A percentile compares a stretch with the other conserved stretches of the same genome.
These are phyloP conservation scores for Danio choprae DNA, from an alignment of 2,797 vertebrate species.

Conservation along the genomic window DNA sequence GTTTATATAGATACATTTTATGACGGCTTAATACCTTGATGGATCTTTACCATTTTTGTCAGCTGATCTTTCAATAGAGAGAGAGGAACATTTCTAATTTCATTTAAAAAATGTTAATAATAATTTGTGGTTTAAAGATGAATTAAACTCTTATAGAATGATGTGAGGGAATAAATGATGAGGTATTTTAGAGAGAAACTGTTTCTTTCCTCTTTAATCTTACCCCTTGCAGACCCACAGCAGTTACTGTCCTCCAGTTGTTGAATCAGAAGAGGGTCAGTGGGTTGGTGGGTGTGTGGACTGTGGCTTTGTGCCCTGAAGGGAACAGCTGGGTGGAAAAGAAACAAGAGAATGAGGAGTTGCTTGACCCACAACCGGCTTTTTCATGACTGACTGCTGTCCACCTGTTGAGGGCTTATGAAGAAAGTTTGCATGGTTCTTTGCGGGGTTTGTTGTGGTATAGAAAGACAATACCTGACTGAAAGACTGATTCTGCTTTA, in stretches of 20 bases:
- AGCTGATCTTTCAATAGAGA: too few relatives aligned
- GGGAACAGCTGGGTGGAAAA: constrained; percentile 38
- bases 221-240: background rate
- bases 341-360: constrained; percentile 23
- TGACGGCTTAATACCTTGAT: too few relatives aligned
- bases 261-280: constrained; percentile 55
- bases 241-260: background rate
- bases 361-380: constrained; percentile 3
- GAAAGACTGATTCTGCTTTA: background rate
- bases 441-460: constrained; percentile 17
- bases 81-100: too few relatives aligned
- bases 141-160: background rate
- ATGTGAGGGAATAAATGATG: background rate
- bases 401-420: constrained; percentile 65
- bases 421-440: constrained; percentile 28
- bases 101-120: background rate
- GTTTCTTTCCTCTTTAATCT: background rate
- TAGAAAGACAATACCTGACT: background rate
- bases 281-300: constrained; percentile 63
- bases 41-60: too few relatives aligned
- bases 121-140: background rate
- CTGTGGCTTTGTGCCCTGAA: constrained; percentile 6
- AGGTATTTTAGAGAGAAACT: too few relatives aligned
- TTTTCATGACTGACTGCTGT: constrained; percentile 36
- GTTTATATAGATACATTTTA: too few relatives aligned